These are phyloP conservation scores for Cerastoderma edule DNA, from an alignment of 2,888 invertebrate genomes.

Conservation along the genomic window DNA sequence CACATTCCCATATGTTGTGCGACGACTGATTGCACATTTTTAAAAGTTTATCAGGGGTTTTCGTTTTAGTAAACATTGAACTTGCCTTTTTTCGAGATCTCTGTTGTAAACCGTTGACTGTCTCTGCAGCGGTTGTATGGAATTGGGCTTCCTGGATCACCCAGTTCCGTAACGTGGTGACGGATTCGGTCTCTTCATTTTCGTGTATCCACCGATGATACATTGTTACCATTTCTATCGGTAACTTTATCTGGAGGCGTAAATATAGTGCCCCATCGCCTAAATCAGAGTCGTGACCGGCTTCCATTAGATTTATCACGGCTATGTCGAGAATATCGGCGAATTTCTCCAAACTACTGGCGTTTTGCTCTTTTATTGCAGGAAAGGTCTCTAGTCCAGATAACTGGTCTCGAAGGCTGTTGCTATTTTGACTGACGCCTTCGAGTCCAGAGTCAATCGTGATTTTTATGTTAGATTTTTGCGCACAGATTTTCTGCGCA, in stretches of 20 bases:
- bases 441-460: too few relatives aligned
- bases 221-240: slow-evolving; percentile 17
- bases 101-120: slow-evolving; percentile 15
- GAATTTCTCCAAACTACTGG: background rate
- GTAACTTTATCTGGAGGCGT: slow-evolving; percentile 10
- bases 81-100: background rate
- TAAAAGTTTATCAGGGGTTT: background rate
- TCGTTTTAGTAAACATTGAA: background rate
- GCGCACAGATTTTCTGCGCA: too few relatives aligned
- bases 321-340: background rate
- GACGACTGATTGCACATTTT: slow-evolving; percentile 1
- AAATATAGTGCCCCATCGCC: background rate
- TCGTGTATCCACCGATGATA: slow-evolving; percentile 32
- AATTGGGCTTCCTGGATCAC: slow-evolving; percentile 30
- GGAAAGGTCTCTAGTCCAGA: too few relatives aligned
- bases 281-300: background rate
- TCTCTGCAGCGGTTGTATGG: slow-evolving; percentile 17
- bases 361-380: slow-evolving; percentile 12
- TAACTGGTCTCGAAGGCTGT: too few relatives aligned
- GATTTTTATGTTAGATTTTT: too few relatives aligned
- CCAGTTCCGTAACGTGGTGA: slow-evolving; percentile 14
- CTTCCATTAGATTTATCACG: slow-evolving; percentile 8
- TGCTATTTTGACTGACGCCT: too few relatives aligned
- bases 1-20: slow-evolving; percentile 27
- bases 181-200: slow-evolving; percentile 12